Percentiles rank a stretch among this genome's conserved stretches.
These are phyloP conservation scores for Notodonta dromedarius DNA, from an alignment of 2,888 invertebrate species.

Conservation along the genomic window DNA sequence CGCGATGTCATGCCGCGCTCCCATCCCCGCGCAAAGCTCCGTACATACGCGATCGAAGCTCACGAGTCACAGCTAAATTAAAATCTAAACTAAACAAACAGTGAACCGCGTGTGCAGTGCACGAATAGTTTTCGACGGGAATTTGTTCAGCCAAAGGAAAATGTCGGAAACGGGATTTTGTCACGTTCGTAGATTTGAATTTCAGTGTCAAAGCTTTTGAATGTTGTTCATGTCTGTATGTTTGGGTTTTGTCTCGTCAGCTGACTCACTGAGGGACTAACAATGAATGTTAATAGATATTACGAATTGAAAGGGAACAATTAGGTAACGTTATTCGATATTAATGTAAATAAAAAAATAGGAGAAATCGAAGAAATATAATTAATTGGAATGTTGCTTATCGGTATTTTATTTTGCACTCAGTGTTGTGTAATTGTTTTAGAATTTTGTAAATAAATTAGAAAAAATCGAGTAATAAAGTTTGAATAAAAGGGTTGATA, in stretches of 20 bases:
- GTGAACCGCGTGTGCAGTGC: slow-evolving; percentile 60
- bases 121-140: slow-evolving; percentile 18
- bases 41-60: slow-evolving; percentile 42
- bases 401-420: not conserved
- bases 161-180: slow-evolving; percentile 58
- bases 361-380: not conserved
- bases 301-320: slow-evolving; percentile 35
- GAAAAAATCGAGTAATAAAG: too few species aligned
- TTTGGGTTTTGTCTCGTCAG: slow-evolving; percentile 38
- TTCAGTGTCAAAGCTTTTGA: slow-evolving; percentile 71
- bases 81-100: slow-evolving; percentile 22
- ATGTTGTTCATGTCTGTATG: slow-evolving; percentile 65
- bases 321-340: slow-evolving; percentile 44
- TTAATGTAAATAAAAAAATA: not conserved
- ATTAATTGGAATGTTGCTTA: slow-evolving; percentile 2
- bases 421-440: not conserved
- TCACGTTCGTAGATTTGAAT: slow-evolving; percentile 76
- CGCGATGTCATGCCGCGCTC: slow-evolving; percentile 70
- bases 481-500: too few species aligned
- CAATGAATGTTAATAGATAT: slow-evolving; percentile 49
- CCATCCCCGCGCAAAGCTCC: slow-evolving; percentile 46
- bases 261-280: slow-evolving; percentile 55
- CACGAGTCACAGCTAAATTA: slow-evolving; percentile 20
- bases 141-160: slow-evolving; percentile 44
- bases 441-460: too few species aligned